Evolutionary conservation across 2,888 invertebrate species (phyloP), one percentile per base, ranked within the genome.

Genomic region (Tiphia femorata): DNA sequence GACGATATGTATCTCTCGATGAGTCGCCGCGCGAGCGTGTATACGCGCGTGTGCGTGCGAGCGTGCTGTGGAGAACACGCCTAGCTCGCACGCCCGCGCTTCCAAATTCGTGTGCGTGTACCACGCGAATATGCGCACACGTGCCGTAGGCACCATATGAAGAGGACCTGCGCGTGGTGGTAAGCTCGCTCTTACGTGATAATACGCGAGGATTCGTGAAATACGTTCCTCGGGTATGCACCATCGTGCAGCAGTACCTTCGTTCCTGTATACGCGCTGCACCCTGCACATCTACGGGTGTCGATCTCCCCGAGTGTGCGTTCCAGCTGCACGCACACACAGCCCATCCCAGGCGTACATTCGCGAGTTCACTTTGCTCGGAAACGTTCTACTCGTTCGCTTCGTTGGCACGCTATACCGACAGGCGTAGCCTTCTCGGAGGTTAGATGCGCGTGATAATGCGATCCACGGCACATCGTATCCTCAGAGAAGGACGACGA

Each of bases 371-470:
- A 51, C 52, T 62, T 62, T 49, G 67, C 58, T 61, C 53, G 62
- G 55, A 44, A 65, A 61, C 44, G 52, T 54, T 57, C 40, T 49
- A 48, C 56, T 56, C 55, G 55, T 52, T 58, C 55, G 62, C 38
- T 54, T 20, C 56, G 64, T 51, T 50, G 56, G 64, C 62, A 64
- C 62, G 58, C 52, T 44, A 62, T 27, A 64, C 60, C 62, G 61
- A 67, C 54, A 69, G 69, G 66, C 69, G 66, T 69, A 70, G 66
- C 64, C 62, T 70, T 67, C 67, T 70, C 63, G 62, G 59, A 70
- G 70, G 70, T 67, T 67, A 70, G 67, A 70, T 70, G 59, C 70
- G 62, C 65, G 62, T 65, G 70, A 70, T 70, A 70, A 67, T 65
- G 70, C 59, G 70, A 70, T 70, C 67, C 70, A 49, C 62, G 59